Percentiles rank a stretch among this genome's conserved stretches.
Conservation (phyloP, 2,113 vertebrate genomes). For the Nannospalax galili region DNA sequence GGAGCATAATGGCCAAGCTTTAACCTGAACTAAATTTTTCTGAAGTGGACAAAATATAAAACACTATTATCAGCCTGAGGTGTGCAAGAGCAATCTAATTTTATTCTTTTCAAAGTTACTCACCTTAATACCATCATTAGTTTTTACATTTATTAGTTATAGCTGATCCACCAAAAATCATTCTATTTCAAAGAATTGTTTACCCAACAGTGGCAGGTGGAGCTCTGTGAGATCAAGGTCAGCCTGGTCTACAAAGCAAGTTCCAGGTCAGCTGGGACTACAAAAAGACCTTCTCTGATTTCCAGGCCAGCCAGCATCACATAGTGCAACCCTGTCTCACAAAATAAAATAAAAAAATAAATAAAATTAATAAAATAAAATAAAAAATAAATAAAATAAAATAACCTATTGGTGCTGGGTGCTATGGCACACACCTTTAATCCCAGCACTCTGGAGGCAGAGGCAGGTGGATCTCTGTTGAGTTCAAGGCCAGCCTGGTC, state of each 20-base stretch:
- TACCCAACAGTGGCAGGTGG: neutral
- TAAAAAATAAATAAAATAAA: no score
- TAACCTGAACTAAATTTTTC: neutral
- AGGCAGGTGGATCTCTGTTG: neutral
- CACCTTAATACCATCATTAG: neutral
- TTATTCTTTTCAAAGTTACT: neutral
- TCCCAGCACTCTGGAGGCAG: neutral
- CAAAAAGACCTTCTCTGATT: no score
- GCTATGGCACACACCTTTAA: neutral
- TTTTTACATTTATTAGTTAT: neutral
- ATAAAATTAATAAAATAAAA: no score
- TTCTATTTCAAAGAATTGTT: neutral
- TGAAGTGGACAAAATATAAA: neutral
- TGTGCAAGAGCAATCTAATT: neutral
- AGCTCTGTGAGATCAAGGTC: neutral
- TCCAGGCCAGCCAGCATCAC: no score
- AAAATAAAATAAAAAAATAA: no score
- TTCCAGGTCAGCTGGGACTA: no score
- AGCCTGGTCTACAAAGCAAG: no score
- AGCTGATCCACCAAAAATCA: neutral
- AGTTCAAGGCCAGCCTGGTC: neutral
- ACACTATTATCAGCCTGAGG: neutral
- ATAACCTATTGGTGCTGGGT: neutral
- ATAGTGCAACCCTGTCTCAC: no score
- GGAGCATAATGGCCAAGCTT: neutral